Conservation (phyloP, 2,888 invertebrate species). For the Apocheima hispidaria region DNA sequence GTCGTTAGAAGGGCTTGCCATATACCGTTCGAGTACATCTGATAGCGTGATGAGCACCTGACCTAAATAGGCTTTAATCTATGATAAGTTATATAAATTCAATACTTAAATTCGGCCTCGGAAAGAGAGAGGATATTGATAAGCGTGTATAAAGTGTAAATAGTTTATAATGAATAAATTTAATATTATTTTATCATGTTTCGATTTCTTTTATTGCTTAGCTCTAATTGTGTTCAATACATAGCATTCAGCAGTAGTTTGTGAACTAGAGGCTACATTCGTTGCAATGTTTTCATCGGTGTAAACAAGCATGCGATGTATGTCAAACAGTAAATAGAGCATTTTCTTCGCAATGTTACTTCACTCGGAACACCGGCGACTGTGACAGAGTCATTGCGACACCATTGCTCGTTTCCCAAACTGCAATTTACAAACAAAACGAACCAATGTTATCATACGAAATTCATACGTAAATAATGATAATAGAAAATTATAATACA, state of each 20-base stretch:
- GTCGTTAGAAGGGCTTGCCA: conserved; percentile 88
- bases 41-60: conserved; percentile 49
- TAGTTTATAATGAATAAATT: conserved; percentile 55
- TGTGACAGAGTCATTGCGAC: conserved; percentile 36
- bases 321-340: conserved; percentile 32
- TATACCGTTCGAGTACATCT: conserved; percentile 89
- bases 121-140: conserved; percentile 37
- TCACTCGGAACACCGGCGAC: conserved; percentile 27
- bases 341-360: conserved; percentile 38
- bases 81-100: conserved; percentile 38
- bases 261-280: not conserved
- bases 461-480: conserved; percentile 19
- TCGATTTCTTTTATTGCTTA: conserved; percentile 21
- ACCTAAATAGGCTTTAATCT: conserved; percentile 46
- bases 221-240: not conserved
- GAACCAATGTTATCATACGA: conserved; percentile 25
- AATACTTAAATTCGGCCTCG: conserved; percentile 12
- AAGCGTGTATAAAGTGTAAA: conserved; percentile 59
- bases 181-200: conserved; percentile 39
- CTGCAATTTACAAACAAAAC: conserved; percentile 22
- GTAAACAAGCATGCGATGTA: conserved; percentile 7
- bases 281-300: not conserved
- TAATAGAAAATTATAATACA: not conserved
- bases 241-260: not conserved
- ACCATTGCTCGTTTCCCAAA: conserved; percentile 35